Evolutionary conservation across 2,888 invertebrate species (phyloP).

Genomic region (Anagyrus pseudococci): DNA sequence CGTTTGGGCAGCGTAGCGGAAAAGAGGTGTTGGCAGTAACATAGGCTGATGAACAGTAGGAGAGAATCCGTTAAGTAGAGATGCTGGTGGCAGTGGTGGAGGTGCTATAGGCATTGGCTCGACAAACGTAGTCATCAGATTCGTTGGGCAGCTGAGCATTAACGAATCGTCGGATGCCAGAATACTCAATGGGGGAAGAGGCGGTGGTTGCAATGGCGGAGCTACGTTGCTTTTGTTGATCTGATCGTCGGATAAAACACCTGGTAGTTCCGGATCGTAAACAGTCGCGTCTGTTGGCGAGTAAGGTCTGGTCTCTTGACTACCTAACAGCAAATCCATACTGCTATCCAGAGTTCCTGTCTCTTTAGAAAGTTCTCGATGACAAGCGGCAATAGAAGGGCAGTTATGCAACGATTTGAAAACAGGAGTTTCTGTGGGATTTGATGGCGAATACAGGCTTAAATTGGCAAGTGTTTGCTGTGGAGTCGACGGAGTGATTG

Average conservation of each 20-base stretch:
- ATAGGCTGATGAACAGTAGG: no score
- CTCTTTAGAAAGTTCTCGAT: no score
- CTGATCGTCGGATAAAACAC: slow-evolving; percentile 1
- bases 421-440: slow-evolving; percentile 37
- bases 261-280: slow-evolving; percentile 47
- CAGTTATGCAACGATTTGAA: no score
- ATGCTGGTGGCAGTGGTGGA: neutral
- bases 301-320: no score
- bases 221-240: neutral
- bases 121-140: slow-evolving; percentile 2
- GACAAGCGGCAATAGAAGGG: no score
- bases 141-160: slow-evolving; percentile 15
- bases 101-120: slow-evolving; percentile 16
- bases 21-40: neutral
- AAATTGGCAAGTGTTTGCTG: neutral
- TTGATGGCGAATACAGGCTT: slow-evolving; percentile 42
- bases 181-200: slow-evolving; percentile 25
- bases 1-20: neutral
- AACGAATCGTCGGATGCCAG: slow-evolving; percentile 10
- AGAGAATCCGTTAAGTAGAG: slow-evolving; percentile 2
- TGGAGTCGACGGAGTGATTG: neutral
- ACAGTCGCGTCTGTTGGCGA: slow-evolving; percentile 51
- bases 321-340: no score
- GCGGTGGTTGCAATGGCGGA: slow-evolving; percentile 16
- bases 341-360: slow-evolving; percentile 10